Conservation (phyloP, 2,113 vertebrate genomes). For the Cyanoliseus patagonus region DNA sequence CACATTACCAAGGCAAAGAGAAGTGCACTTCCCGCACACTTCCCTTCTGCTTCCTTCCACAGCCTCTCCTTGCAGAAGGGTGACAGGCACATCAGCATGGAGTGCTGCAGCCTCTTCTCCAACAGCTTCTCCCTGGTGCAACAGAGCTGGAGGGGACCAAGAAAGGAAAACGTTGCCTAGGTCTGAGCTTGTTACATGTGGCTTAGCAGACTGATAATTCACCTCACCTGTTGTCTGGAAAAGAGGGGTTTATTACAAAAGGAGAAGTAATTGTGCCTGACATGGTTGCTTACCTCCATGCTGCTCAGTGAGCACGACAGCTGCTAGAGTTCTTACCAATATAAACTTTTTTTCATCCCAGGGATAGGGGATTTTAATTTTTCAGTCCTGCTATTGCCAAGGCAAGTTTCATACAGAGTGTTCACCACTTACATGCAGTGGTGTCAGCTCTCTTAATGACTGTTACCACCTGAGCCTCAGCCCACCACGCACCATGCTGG, state of each 20-base stretch:
- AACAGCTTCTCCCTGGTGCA: background rate
- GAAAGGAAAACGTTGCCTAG: background rate
- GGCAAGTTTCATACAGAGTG: background rate
- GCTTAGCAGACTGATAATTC: background rate
- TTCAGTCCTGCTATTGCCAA: background rate
- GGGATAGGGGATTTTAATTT: background rate
- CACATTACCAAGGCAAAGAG: accelerated
- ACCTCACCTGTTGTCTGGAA: background rate
- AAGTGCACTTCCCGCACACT: background rate
- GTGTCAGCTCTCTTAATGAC: background rate
- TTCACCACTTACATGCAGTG: background rate
- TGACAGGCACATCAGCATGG: accelerated
- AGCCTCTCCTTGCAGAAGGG: background rate
- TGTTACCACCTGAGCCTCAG: background rate
- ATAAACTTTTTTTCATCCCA: background rate
- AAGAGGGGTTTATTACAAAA: background rate
- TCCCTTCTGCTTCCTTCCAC: background rate
- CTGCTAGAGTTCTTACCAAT: constrained; percentile 9
- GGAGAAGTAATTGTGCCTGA: constrained; percentile 4
- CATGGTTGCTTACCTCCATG: background rate
- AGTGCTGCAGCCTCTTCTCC: background rate
- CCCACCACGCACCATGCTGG: background rate
- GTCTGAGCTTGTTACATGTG: background rate
- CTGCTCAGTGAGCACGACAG: background rate
- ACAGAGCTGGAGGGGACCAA: background rate